Percentiles rank a stretch among this genome's conserved stretches.
phyloP scores from a whole-genome alignment of 2,113 vertebrate species.

The Ictalurus furcatus region DNA sequence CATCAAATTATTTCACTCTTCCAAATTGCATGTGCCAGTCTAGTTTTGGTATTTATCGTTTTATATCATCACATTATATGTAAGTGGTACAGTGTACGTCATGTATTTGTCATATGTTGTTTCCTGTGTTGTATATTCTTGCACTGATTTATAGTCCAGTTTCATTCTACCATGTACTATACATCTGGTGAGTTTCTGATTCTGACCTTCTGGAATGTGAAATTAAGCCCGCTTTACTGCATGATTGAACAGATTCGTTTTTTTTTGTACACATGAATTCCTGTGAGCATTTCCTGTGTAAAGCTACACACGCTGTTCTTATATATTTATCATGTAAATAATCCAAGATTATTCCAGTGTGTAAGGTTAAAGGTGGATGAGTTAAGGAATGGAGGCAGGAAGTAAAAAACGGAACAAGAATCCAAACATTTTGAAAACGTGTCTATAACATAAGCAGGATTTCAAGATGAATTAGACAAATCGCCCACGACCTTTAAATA shows the following conservation, averaged over 20 bases:
- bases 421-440: not conserved
- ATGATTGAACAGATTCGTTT: not conserved
- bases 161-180: not conserved
- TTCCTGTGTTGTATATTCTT: not conserved
- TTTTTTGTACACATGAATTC: not conserved
- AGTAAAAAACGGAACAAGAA: not conserved
- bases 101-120: not conserved
- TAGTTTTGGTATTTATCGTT: not conserved
- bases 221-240: not conserved
- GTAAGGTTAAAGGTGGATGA: not conserved
- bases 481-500: not conserved
- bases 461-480: not conserved
- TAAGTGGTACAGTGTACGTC: not conserved
- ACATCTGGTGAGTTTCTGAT: not conserved
- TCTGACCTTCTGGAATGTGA: not conserved
- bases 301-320: not conserved
- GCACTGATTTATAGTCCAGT: not conserved
- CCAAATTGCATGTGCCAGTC: not conserved
- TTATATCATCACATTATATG: not conserved
- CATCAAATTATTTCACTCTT: not conserved
- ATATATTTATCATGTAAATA: slow-evolving; percentile 3
- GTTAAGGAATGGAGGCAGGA: not conserved
- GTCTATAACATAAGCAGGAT: not conserved
- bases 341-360: not conserved
- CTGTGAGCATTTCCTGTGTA: not conserved